Evolutionary conservation across 2,888 invertebrate species (phyloP), one percentile per base, ranked within the genome.

Genomic region (Ormyrus thymus): DNA sequence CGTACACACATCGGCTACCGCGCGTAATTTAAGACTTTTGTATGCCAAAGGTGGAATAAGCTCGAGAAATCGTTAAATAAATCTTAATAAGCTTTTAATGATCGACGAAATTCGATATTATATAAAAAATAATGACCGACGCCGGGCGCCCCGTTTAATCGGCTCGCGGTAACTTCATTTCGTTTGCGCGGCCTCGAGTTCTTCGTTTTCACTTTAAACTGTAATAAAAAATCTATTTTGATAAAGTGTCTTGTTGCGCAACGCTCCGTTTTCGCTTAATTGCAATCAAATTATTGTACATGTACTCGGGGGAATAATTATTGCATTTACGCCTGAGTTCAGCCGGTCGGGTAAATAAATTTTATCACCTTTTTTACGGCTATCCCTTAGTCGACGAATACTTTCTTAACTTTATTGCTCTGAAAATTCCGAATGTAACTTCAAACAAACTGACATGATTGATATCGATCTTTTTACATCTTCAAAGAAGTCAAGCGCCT

Each of bases 11-110:
- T 56, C 51, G 29, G 64, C 76, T 70, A 71, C 71, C 51, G 29
- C 51, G 29, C 65, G 59, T 77, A 74, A 70, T 74, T 79, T 74
- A 9, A 56, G 51, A 51, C 29, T 77, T 66, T 65, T 61, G 1
- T 29, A 56, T 29, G 62, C 46, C 29, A 66, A 77, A 61, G 13
- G 45, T 46, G 51, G 64, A 76, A 43, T 9, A 10, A 71, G 61
- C 51, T 59, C 13, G 55, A 15, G 61, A 64, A 76, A 80, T 80
- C 79, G 68, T 45, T 56, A 50, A 58, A 68, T 76, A 69, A 80
- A 80, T 77, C 80, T 80, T 77, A 77, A 80, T 74, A 77, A 74
- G 80, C 55, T 76, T 77, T 80, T 80, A 77, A 77, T 70, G 74
- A 55, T n/a, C 64, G 45, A 45, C 56, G 65, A 76, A 79, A 72